A percentile compares a stretch with the other conserved stretches of the same genome.
phyloP scores from a whole-genome alignment of 1,140 invertebrate species.

The Theocolax elegans region DNA sequence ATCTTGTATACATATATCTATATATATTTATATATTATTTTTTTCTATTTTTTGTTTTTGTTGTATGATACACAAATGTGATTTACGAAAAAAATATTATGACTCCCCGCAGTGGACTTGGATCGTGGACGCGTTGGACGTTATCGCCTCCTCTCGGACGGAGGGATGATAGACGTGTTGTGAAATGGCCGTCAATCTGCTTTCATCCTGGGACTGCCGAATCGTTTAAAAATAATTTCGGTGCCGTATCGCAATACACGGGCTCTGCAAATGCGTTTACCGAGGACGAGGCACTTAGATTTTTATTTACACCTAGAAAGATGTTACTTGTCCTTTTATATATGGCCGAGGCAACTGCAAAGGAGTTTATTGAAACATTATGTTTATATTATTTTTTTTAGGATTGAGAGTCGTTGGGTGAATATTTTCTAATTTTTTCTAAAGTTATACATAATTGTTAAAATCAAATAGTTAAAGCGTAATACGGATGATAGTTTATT shows the following conservation, averaged over 20 bases:
- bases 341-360: too few species aligned
- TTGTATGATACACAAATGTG: constrained; percentile 49
- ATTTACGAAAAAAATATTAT: constrained; percentile 56
- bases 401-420: too few species aligned
- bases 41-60: constrained; percentile 34
- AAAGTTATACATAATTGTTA: too few species aligned
- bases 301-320: too few species aligned
- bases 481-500: too few species aligned
- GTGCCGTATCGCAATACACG: not conserved
- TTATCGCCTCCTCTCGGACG: constrained; percentile 69
- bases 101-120: constrained; percentile 67
- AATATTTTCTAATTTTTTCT: too few species aligned
- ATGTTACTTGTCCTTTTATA: too few species aligned
- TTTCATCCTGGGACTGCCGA: constrained; percentile 53
- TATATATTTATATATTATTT: not conserved
- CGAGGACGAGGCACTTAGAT: too few species aligned
- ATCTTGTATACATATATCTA: not conserved
- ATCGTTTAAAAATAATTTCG: constrained; percentile 37
- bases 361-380: too few species aligned
- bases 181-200: constrained; percentile 59
- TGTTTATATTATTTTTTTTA: too few species aligned
- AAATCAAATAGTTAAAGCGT: too few species aligned
- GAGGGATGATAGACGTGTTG: constrained; percentile 68
- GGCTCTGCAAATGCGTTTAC: too few species aligned
- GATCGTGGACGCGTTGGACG: constrained; percentile 67